A percentile compares a stretch with the other conserved stretches of the same genome.
Evolutionary conservation across 2,888 invertebrate species (phyloP).

Genomic region (Shargacucullia verbasci): DNA sequence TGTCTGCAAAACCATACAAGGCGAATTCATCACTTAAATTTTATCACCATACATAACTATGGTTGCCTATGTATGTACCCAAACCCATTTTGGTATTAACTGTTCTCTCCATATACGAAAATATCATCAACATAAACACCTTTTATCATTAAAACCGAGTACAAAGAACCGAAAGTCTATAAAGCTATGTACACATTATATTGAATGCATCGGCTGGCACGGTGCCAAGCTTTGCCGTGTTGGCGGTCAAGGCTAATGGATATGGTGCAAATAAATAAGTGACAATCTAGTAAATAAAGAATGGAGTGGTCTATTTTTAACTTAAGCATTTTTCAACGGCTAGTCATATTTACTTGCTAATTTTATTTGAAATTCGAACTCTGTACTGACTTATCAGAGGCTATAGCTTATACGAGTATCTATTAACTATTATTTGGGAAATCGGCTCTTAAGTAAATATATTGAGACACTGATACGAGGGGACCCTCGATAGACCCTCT

Average conservation of each 20-base stretch:
- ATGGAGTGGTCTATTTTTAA: too few relatives aligned
- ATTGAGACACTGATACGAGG: too few relatives aligned
- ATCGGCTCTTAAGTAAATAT: too few relatives aligned
- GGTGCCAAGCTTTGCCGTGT: conserved; percentile 40
- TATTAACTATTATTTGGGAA: too few relatives aligned
- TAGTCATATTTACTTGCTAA: too few relatives aligned
- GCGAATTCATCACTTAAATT: background rate
- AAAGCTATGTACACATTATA: conserved; percentile 23
- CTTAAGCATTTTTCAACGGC: too few relatives aligned
- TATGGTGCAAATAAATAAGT: conserved; percentile 33
- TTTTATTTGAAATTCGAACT: too few relatives aligned
- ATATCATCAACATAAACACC: background rate
- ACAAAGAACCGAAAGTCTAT: conserved; percentile 18
- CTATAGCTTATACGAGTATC: too few relatives aligned
- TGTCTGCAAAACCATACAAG: background rate
- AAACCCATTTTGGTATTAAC: too few relatives aligned
- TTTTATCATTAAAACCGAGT: conserved; percentile 5
- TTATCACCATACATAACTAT: background rate
- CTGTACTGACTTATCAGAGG: too few relatives aligned
- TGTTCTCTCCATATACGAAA: background rate
- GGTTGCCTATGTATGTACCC: too few relatives aligned
- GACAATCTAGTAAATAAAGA: conserved; percentile 24
- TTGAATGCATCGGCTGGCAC: conserved; percentile 46
- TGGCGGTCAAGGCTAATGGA: conserved; percentile 54
- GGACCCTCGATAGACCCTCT: too few relatives aligned